Conservation (phyloP, 2,888 invertebrate genomes). For the Pseudolycoriella hygida region DNA sequence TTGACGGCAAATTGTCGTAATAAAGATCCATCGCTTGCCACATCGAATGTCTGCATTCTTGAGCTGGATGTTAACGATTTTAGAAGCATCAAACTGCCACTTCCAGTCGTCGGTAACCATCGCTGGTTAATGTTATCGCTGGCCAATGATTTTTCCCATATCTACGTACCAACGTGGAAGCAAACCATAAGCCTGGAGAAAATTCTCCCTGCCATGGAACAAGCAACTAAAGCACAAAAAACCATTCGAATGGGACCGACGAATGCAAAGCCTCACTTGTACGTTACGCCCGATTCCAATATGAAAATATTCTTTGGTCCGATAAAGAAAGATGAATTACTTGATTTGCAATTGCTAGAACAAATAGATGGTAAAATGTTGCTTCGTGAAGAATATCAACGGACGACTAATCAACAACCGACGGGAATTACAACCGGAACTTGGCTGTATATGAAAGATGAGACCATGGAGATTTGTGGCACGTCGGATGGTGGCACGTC, state of each 20-base stretch:
- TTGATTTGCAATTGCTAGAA: constrained; percentile 13
- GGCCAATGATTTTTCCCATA: constrained; percentile 26
- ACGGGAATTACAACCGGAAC: constrained; percentile 18
- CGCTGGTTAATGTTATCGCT: constrained; percentile 25
- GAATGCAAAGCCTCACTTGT: constrained; percentile 6
- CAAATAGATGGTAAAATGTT: constrained; percentile 23
- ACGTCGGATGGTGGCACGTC: no score
- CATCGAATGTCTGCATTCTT: background rate
- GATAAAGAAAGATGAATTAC: constrained; percentile 17
- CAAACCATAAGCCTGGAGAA: constrained; percentile 23
- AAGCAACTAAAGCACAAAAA: constrained; percentile 15
- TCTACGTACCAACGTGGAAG: constrained; percentile 24
- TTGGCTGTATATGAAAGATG: constrained; percentile 21
- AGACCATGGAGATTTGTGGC: no score
- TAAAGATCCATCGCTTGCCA: background rate
- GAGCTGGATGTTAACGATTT: background rate
- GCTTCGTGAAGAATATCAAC: constrained; percentile 24
- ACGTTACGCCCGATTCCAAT: constrained; percentile 11
- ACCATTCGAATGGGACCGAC: constrained; percentile 18
- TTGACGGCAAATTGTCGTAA: background rate
- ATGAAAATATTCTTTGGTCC: constrained; percentile 27
- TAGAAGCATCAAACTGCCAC: constrained; percentile 13
- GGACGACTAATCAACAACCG: constrained; percentile 1
- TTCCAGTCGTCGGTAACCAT: constrained; percentile 17
- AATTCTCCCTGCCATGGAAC: constrained; percentile 19